Base-by-base conservation (phyloP, 2,113 vertebrate genomes). In the Corythornis vintsioides region DNA sequence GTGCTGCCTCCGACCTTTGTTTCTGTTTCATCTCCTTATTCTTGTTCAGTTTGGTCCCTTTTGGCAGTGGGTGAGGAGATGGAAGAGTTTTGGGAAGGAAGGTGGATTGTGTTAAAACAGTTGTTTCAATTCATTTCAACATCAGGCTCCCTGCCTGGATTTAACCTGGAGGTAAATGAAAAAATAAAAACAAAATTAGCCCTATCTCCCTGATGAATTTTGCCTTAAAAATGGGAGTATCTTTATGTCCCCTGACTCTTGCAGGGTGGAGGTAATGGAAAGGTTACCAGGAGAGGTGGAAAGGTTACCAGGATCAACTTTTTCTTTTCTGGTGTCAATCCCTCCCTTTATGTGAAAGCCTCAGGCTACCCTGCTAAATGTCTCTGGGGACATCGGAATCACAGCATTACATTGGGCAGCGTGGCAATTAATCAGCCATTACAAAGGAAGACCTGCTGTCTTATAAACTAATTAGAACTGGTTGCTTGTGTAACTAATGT, bases 381-480 rank as follows among this genome's bases (percentile, higher is more conserved):
- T 47, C 73, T 87, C 5, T 59, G 82, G 83, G 93, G 77, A 83
- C 14, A 64, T 72, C 80, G 25, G 66, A 92, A 82, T 93, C 83
- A 48, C 56, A 80, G 69, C 63, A 66, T 78, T 78, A 59, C 73
- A 65, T 56, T 94, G 90, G 93, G 74, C 85, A 93, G 79, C 16
- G 28, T 78, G 74, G 80, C 57, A 89, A 91, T 96, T 95, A 83
- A 97, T 96, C 94, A 95, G 64, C 82, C 87, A 28, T 80, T 96
- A 74, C 91, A 82, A 85, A 96, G 87, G 84, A 77, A 91, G 61
- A 87, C 89, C 89, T 92, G 87, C 90, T 96, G 90, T 81, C 85
- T 96, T 93, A 92, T 45, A 97, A 93, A 95, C 87, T 83, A 95
- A 93, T 96, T 96, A 90, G 61, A 94, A 78, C 93, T 38, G 78